Evolutionary conservation across 1,140 invertebrate genomes (phyloP), one percentile per base, ranked within the genome.

Genomic region (Anastrepha obliqua): DNA sequence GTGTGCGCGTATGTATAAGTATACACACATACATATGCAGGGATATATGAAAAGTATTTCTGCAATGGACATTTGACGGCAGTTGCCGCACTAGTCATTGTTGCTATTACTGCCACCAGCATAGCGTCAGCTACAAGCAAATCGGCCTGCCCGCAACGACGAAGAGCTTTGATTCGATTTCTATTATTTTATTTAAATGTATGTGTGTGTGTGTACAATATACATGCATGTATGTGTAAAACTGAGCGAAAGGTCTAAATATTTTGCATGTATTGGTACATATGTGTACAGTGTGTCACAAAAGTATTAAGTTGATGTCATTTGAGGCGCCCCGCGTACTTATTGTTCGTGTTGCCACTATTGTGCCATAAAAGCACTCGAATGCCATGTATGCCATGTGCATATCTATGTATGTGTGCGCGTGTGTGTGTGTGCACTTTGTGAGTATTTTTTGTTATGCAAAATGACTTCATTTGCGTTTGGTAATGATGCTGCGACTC

Each of bases 391-490:
- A 62, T 62, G 60, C 13, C 60, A 15, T 62, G n/a, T n/a, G 29
- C 29, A 29, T 29, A 29, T 29, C 29, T 29, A 13, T 62, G n/a
- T 17, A n/a, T 62, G 60, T 29, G 11, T 4, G 17, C 8, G 60
- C 17, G 17, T 62, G 15, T 17, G 4, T 17, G 15, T 4, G 15
- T 62, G 15, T 62, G 60, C 4, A 13, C 4, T 62, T 15, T 62
- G 5, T 1, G 8, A 17, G 60, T 17, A 17, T 62, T 15, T 62
- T 62, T 62, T 17, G 60, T 62, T n/a, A 62, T 62, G 60, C 60
- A 62, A 62, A 62, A 62, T 62, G 60, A 62, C 60, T 62, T 62
- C 60, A 62, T 62, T 62, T 62, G 60, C 60, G 4, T 62, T 62
- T 62, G 13, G 60, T 62, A 62, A 62, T 62, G 60, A 62, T 62